Base-by-base conservation (phyloP, 1,140 invertebrate genomes). In the Drosophila varians region DNA sequence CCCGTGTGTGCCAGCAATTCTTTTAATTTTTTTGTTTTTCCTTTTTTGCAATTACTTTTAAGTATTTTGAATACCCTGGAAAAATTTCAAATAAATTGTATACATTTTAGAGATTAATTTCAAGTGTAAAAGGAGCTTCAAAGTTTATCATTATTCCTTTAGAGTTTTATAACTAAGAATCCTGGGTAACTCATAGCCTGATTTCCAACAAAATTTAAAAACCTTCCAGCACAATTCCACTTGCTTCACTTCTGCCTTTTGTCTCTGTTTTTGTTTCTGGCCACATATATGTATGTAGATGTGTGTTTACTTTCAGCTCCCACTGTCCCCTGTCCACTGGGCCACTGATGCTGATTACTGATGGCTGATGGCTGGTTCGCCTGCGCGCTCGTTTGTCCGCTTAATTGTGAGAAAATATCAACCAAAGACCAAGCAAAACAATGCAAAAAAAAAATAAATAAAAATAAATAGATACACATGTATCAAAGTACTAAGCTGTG, bases 361-460 rank as follows among this genome's bases (percentile, higher is more conserved):
- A 60, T 55, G 49, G 42, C 64, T 78, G 75, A 78, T 78, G 82
- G 71, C 65, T 61, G 53, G 70, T 84, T 83, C 74, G 78, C 74
- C 70, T 78, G 79, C 72, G 71, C 70, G 71, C 69, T 77, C 53
- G 54, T 61, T 66, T 87, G 60, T 66, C 53, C 55, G 60, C 54
- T 86, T 86, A 80, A 86, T 86, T 86, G 80, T 86, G 80, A 77
- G 82, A 86, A 87, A 87, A 60, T 55, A 79, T 79, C 61, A 64
- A 53, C 48, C 57, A 53, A 48, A 84, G 18, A 23, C 53, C 65
- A 45, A 51, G 31, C 31, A 18, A 23, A 57, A 18, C 19, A 40
- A 18, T 18, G 36, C 36, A 38, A 34, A 28, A 40, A n/a, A 47
- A 40, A 58, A 16, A 12, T 49, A 26, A 28, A 19, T 21, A 49